Conservation (phyloP, 2,113 vertebrate genomes). For the Poecilia latipinna region DNA sequence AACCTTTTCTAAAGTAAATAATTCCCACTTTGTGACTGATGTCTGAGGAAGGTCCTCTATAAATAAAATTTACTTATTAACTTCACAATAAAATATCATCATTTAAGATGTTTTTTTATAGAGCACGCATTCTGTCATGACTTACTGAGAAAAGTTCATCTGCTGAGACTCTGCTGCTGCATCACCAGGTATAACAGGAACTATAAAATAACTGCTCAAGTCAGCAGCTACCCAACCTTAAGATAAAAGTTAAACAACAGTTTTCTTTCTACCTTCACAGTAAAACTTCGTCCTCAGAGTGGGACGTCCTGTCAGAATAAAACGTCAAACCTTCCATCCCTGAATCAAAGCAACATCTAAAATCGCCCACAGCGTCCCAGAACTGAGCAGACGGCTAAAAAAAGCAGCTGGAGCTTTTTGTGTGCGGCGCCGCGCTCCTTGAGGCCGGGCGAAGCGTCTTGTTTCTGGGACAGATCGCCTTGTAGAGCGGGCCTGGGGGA, state of each 20-base stretch:
- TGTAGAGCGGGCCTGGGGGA: constrained; percentile 51
- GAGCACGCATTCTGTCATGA: not conserved
- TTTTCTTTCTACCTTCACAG: constrained; percentile 31
- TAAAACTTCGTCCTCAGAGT: constrained; percentile 27
- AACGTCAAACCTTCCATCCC: constrained; percentile 43
- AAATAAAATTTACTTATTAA: too few species aligned
- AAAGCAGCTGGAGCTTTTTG: constrained; percentile 53
- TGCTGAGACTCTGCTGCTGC: constrained; percentile 21
- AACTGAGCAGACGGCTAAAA: constrained; percentile 53
- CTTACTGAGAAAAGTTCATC: constrained; percentile 13
- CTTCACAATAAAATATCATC: not conserved
- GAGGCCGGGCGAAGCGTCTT: constrained; percentile 37
- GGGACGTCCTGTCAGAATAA: constrained; percentile 29
- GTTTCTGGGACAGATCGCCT: constrained; percentile 65
- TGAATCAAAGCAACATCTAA: constrained; percentile 66
- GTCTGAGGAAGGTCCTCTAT: too few species aligned
- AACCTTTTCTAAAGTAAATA: not conserved
- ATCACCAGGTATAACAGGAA: constrained; percentile 21
- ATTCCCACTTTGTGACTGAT: not conserved
- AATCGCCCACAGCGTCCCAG: constrained; percentile 58
- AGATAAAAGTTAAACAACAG: constrained; percentile 55
- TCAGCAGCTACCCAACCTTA: constrained; percentile 52
- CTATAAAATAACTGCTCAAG: constrained; percentile 45
- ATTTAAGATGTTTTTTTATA: not conserved
- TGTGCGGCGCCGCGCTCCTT: constrained; percentile 36